Evolutionary conservation across 2,888 invertebrate species (phyloP), one percentile per base, ranked within the genome.

Genomic region (Apotomis betuletana): DNA sequence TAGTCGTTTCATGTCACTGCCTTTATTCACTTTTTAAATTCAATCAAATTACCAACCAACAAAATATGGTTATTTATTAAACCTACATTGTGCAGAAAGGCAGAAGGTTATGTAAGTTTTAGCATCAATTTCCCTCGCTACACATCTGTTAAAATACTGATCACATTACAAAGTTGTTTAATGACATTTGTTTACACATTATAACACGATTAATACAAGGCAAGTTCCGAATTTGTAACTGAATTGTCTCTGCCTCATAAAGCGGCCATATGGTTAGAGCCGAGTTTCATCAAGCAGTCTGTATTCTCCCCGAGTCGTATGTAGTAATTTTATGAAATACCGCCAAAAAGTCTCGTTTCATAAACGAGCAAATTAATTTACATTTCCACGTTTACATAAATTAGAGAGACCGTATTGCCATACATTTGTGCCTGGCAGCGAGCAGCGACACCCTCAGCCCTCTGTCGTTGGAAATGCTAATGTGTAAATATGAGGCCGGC

Each of bases 281-380:
- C 62, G 67, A 72, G 67, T 67, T 72, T 72, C 67, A 68, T 72
- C 58, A 72, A 46, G 44, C 55, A 27, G 61, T 78, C 78, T 77
- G 75, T 74, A 75, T 74, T 74, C 69, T 57, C 55, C n/a, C 55
- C 74, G 72, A 75, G 73, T 78, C 75, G 75, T 78, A 75, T 79
- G 76, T 79, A 79, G 81, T 83, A 82, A 85, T 85, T 84, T 81
- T 78, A 79, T 75, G 78, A 79, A 78, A 80, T 78, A 77, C 81
- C 82, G 77, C 79, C 83, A 83, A 86, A 89, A 88, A 85, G 81
- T 85, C 83, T 85, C 80, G 80, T 88, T 87, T 84, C 81, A 85
- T 87, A 86, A 89, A 86, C 83, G 86, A 79, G 78, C 80, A 86
- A 87, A 90, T 89, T 88, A 90, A 90, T 89, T 89, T 88, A 86